Base-by-base conservation (phyloP, 2,888 invertebrate species). In the Megastigmus dorsalis region DNA sequence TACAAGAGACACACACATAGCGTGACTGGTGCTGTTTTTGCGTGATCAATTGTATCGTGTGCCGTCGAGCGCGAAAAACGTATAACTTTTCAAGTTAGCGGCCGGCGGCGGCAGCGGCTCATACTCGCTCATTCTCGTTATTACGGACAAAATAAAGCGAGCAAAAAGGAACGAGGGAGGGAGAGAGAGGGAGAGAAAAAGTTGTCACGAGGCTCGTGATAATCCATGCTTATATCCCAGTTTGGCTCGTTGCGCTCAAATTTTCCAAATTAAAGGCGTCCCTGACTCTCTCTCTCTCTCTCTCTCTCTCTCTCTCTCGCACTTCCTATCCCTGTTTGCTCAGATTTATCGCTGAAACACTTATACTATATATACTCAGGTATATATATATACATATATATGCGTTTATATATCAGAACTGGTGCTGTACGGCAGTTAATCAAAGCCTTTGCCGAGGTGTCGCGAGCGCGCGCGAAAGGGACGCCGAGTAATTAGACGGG, bases 401-500 rank as follows among this genome's bases (percentile, higher is more conserved):
- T n/a, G n/a, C n/a, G n/a, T n/a, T n/a, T n/a, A n/a, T n/a, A n/a
- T n/a, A n/a, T n/a, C n/a, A n/a, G n/a, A n/a, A n/a, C n/a, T n/a
- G n/a, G n/a, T n/a, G n/a, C n/a, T n/a, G n/a, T n/a, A n/a, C n/a
- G 36, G 65, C 38, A 65, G 77, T 76, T 75, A 68, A 75, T 75
- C 63, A 75, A 75, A 75, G 55, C 13, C 45, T 52, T 66, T 43
- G 66, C 38, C n/a, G 13, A n/a, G n/a, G n/a, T n/a, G n/a, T n/a
- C 23, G 26, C 13, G 23, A 38, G 15, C 20, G n/a, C 7, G 38
- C 65, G 77, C 76, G 68, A 77, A 77, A 80, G 74, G 68, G 72
- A n/a, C 68, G 48, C 30, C 65, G 45, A 72, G 78, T 80, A 80
- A 79, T 79, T 81, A 76, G 76, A 74, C 75, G 70, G 62, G 71